Conservation (phyloP, 2,113 vertebrate genomes). For the Capreolus pygargus region DNA sequence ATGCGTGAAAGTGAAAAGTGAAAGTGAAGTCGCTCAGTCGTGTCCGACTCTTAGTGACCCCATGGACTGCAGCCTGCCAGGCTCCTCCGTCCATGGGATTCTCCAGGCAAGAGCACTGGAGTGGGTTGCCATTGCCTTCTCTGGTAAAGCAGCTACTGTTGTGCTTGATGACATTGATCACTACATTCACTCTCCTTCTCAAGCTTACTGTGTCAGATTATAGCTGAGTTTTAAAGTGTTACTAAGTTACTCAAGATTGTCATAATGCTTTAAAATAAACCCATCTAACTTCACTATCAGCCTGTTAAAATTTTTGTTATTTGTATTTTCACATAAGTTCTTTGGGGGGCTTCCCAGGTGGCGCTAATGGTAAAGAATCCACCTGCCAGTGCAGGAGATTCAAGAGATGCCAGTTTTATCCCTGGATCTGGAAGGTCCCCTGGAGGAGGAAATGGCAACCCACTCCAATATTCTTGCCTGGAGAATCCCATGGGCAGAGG, state of each 20-base stretch:
- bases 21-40: too few species aligned
- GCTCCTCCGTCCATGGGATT: too few species aligned
- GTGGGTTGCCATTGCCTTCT: too few species aligned
- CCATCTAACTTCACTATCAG: background rate
- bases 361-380: background rate
- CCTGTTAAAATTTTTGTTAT: background rate
- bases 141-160: background rate
- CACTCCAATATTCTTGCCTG: background rate
- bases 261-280: slow-evolving; percentile 6
- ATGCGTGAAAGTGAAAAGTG: too few species aligned
- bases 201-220: background rate
- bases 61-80: too few species aligned
- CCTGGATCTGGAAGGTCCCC: background rate
- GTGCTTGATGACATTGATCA: background rate
- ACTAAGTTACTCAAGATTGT: background rate
- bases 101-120: too few species aligned
- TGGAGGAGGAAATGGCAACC: background rate
- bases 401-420: background rate
- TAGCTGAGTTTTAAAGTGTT: background rate
- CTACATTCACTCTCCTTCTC: background rate
- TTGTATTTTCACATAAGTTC: background rate
- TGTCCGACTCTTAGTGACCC: too few species aligned
- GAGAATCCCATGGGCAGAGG: background rate
- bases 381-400: background rate
- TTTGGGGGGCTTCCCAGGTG: background rate